phyloP scores from a whole-genome alignment of 2,888 invertebrate genomes.

The Allygus modestus region DNA sequence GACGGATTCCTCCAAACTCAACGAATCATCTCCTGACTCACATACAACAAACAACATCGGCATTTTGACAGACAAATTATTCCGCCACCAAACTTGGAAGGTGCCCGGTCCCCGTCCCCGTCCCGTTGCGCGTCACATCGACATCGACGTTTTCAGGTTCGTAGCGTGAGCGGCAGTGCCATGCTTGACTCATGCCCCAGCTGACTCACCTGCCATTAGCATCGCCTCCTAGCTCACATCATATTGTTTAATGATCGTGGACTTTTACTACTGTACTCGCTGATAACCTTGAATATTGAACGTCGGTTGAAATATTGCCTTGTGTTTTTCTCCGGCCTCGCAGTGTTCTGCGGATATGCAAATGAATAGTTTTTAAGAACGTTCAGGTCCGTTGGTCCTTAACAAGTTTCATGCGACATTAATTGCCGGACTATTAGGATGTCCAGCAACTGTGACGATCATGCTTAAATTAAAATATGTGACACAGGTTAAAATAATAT shows the following conservation, averaged over 20 bases:
- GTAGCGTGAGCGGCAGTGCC: neutral
- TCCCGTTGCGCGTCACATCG: neutral
- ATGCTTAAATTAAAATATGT: too few relatives aligned
- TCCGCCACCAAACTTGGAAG: neutral
- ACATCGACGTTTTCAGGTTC: neutral
- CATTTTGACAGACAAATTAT: neutral
- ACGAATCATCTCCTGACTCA: too few relatives aligned
- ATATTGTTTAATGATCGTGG: constrained; percentile 2
- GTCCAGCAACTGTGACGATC: too few relatives aligned
- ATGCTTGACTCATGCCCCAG: neutral
- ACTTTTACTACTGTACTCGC: constrained; percentile 3
- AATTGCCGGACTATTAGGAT: too few relatives aligned
- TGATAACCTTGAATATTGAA: constrained; percentile 6
- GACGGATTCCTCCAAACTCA: too few relatives aligned
- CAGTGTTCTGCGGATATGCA: too few relatives aligned
- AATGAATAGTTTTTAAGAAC: too few relatives aligned
- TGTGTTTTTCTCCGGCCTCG: neutral
- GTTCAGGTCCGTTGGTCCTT: too few relatives aligned
- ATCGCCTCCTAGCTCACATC: constrained; percentile 20
- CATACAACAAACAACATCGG: too few relatives aligned
- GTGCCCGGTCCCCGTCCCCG: neutral
- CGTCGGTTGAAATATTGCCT: neutral
- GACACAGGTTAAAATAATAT: too few relatives aligned
- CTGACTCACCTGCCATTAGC: constrained; percentile 18
- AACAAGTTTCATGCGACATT: too few relatives aligned